A percentile compares a stretch with the other conserved stretches of the same genome.
phyloP scores from a whole-genome alignment of 2,797 vertebrate genomes.

The Furcifer pardalis region DNA sequence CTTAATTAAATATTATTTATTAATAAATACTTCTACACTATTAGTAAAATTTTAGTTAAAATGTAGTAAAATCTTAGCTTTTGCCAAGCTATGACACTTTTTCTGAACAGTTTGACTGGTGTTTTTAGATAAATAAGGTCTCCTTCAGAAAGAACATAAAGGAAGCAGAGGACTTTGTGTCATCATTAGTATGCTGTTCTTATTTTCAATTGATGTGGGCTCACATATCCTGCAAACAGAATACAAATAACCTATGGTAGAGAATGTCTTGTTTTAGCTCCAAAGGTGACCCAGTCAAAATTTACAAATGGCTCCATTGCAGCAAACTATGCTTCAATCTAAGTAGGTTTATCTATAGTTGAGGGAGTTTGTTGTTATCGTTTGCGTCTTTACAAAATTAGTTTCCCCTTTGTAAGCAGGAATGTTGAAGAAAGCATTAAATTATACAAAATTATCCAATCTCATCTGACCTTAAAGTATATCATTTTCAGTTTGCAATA shows the following conservation, averaged over 20 bases:
- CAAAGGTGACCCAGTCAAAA: slow-evolving; percentile 14
- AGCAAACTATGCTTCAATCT: not conserved
- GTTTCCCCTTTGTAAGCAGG: not conserved
- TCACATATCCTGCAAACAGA: not conserved
- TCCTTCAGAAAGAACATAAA: not conserved
- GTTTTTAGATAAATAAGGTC: not conserved
- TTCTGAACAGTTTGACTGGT: not conserved
- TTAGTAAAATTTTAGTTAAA: not conserved
- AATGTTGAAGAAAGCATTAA: not conserved
- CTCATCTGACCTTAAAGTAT: not conserved
- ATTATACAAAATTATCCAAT: not conserved
- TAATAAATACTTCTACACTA: too few relatives aligned
- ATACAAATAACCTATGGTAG: slow-evolving; percentile 1
- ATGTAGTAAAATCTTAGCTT: not conserved
- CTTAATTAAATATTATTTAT: too few relatives aligned
- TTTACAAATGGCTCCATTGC: not conserved
- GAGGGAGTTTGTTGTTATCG: not conserved
- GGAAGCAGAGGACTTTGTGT: slow-evolving; percentile 4
- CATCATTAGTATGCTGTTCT: slow-evolving; percentile 19
- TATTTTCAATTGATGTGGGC: not conserved
- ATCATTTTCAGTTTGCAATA: not conserved
- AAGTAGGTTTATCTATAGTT: not conserved
- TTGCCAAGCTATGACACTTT: not conserved
- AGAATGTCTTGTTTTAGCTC: slow-evolving; percentile 1
- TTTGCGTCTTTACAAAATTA: not conserved